Evolutionary conservation across 2,888 invertebrate genomes (phyloP), one percentile per base, ranked within the genome.

Genomic region (Lordiphosa andalusiaca): DNA sequence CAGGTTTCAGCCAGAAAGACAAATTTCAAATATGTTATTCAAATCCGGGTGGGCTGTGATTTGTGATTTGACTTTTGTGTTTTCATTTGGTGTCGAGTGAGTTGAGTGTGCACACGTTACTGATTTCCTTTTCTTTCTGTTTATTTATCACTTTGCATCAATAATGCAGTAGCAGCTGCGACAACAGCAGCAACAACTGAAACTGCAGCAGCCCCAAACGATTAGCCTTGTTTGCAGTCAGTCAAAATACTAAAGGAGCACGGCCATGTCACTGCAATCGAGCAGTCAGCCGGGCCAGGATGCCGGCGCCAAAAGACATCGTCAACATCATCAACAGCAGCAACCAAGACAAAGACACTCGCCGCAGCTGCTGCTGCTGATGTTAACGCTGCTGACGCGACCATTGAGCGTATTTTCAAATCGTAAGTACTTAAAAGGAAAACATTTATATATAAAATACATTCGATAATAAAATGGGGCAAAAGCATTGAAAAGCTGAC

Each of bases 311-410:
- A 48, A 47, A 33, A 40, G 46, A 50, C 60, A 59, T 33, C 71
- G 44, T 48, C 46, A 57, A 33, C 50, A 54, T n/a, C 59, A 52
- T 12, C 56, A 58, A 19, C 66, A 50, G 12, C 40, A 41, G 38
- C 67, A 16, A 37, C 56, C 53, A 37, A 64, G 58, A 50, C 52
- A 58, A 52, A 51, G 40, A 53, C 52, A 55, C 30, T 53, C 56
- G 30, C 48, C 53, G 36, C 68, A 64, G 39, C 46, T 76, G 57
- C 35, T 71, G 52, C 52, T 77, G 37, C 54, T 78, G 50, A 52
- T 81, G 71, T 42, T 81, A 30, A 73, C 70, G 53, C 65, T 78
- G 16, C 63, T 78, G 25, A 63, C 64, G 42, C 81, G 71, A 3
- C 78, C 78, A 7, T 56, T 67, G 46, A 65, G 66, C 71, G 77